These are phyloP conservation scores for Bombus pascuorum DNA, from an alignment of 1,140 invertebrate genomes.

Conservation along the genomic window DNA sequence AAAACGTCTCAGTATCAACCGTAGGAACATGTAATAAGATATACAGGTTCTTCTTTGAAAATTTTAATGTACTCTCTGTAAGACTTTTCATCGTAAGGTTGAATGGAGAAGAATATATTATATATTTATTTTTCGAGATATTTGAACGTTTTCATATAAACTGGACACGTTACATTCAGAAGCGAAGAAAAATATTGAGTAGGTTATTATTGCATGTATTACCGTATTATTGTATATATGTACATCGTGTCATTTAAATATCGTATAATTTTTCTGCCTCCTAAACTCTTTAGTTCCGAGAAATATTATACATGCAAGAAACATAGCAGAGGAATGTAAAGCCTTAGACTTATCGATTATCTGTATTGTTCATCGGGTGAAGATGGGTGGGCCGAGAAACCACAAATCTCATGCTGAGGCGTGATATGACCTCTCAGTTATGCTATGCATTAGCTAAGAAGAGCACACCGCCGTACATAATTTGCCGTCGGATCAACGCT, in stretches of 20 bases:
- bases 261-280: not conserved
- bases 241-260: not conserved
- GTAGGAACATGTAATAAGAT: no score
- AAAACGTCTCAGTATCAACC: no score
- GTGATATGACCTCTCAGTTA: constrained; percentile 70
- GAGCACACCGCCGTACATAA: constrained; percentile 19
- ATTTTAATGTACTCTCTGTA: no score
- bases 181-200: no score
- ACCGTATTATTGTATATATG: no score
- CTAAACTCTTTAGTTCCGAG: not conserved
- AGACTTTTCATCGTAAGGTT: no score
- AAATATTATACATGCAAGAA: not conserved
- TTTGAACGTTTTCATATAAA: no score
- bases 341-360: constrained; percentile 16
- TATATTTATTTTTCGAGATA: no score
- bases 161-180: no score
- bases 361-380: constrained; percentile 29
- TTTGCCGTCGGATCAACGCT: constrained; percentile 48
- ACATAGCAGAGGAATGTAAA: not conserved
- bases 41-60: no score
- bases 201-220: not conserved
- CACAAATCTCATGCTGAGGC: constrained; percentile 31
- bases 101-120: no score
- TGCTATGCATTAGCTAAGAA: constrained; percentile 60
- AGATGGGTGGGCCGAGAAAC: constrained; percentile 45